phyloP scores from a whole-genome alignment of 2,113 vertebrate genomes.

The Ammospiza caudacuta region DNA sequence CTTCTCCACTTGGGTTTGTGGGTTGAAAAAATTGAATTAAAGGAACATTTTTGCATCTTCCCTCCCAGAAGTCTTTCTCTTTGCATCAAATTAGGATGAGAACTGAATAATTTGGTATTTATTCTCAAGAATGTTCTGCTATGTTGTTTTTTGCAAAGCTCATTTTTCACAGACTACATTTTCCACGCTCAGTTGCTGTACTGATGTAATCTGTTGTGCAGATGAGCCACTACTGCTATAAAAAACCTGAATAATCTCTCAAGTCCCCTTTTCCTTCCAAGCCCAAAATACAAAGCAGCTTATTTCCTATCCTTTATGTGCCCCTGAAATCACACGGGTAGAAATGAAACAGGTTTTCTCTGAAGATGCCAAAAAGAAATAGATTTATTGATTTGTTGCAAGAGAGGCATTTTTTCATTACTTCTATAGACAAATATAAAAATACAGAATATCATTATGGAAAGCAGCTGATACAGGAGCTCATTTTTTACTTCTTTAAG shows the following conservation, averaged over 20 bases:
- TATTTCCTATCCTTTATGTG: background rate
- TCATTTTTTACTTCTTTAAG: background rate
- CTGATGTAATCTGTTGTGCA: background rate
- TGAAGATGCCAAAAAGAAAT: background rate
- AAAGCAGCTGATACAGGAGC: conserved; percentile 7
- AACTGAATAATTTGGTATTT: background rate
- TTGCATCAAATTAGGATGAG: accelerated
- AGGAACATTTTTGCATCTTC: background rate
- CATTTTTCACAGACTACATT: background rate
- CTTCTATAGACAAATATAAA: background rate
- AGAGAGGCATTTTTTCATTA: background rate
- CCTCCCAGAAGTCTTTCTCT: background rate
- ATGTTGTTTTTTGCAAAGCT: background rate
- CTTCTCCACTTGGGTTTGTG: background rate
- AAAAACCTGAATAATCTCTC: background rate
- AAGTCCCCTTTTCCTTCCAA: background rate
- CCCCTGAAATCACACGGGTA: background rate
- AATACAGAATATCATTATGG: background rate
- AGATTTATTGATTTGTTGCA: background rate
- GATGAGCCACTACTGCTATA: background rate
- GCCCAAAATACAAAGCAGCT: background rate
- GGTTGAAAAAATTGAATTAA: background rate
- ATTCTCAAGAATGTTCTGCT: background rate
- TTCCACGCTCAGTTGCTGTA: background rate
- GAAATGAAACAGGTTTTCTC: background rate